These are phyloP conservation scores for Augiades crinisus DNA, from an alignment of 2,888 invertebrate genomes.

Conservation along the genomic window DNA sequence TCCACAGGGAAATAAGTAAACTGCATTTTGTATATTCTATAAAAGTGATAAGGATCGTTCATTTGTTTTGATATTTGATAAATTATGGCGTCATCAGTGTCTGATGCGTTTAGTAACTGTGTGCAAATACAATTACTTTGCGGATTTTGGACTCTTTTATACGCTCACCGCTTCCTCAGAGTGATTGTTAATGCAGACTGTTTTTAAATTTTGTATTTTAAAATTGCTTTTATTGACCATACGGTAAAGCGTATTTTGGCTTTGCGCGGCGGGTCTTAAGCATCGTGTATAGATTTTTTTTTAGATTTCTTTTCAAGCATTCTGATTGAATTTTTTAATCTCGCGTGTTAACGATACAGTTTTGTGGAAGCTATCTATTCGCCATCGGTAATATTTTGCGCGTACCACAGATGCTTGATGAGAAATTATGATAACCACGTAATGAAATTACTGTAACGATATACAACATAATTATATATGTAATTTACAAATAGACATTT, in stretches of 20 bases:
- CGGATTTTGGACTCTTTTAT: constrained; percentile 74
- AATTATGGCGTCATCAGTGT: constrained; percentile 75
- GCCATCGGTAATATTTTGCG: constrained; percentile 42
- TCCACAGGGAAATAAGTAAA: constrained; percentile 82
- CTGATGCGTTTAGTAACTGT: constrained; percentile 69
- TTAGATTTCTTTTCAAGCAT: constrained; percentile 76
- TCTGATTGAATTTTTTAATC: constrained; percentile 44
- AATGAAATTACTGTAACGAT: constrained; percentile 81
- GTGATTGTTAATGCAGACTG: constrained; percentile 71
- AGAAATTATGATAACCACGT: constrained; percentile 77
- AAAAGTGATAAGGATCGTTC: constrained; percentile 80
- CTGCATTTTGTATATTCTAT: constrained; percentile 83
- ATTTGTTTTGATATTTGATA: constrained; percentile 80
- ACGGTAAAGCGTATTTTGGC: constrained; percentile 63
- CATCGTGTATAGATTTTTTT: constrained; percentile 79
- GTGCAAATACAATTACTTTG: constrained; percentile 75
- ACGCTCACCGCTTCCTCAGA: constrained; percentile 78
- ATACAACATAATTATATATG: constrained; percentile 71
- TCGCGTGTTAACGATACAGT: constrained; percentile 31
- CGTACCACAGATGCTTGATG: constrained; percentile 68
- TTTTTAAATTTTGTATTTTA: constrained; percentile 69
- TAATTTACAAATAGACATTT: constrained; percentile 80
- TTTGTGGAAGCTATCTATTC: constrained; percentile 34
- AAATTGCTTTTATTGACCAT: constrained; percentile 68
- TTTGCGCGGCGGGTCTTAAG: constrained; percentile 73